These are phyloP conservation scores for Numida meleagris DNA, from an alignment of 2,113 vertebrate species.

Conservation along the genomic window DNA sequence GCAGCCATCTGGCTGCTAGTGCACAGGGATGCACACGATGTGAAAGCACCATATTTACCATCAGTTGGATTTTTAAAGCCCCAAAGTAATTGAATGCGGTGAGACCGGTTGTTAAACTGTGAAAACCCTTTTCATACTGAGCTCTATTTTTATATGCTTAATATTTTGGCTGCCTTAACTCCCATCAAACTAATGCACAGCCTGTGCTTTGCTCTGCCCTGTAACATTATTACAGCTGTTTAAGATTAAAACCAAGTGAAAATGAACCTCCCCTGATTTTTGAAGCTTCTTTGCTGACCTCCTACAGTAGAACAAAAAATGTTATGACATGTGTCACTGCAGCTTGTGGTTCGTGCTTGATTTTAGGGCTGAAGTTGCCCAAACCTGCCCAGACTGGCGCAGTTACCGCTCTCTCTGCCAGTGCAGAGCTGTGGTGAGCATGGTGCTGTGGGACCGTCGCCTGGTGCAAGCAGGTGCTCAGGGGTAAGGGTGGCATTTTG, in stretches of 20 bases:
- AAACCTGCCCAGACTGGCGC: not conserved
- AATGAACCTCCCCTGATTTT: conserved; percentile 31
- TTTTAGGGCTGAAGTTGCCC: not conserved
- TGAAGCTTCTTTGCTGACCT: conserved; percentile 25
- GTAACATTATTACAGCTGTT: conserved; percentile 46
- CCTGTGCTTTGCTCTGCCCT: conserved; percentile 14
- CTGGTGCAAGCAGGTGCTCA: not conserved
- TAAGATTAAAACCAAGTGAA: conserved; percentile 42
- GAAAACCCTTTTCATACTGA: not conserved
- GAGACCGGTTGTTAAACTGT: conserved; percentile 7
- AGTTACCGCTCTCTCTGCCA: rapidly evolving
- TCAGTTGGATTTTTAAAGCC: not conserved
- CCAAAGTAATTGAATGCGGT: not conserved
- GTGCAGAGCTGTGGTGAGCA: not conserved
- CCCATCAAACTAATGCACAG: not conserved
- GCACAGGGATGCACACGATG: not conserved
- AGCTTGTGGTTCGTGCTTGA: not conserved
- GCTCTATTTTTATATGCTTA: conserved; percentile 38
- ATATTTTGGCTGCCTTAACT: conserved; percentile 19
- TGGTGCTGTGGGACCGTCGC: not conserved
- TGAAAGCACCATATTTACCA: not conserved
- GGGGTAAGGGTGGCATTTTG: not conserved
- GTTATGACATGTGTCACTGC: conserved; percentile 22
- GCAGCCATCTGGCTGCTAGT: not conserved
- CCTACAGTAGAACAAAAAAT: not conserved